Evolutionary conservation across 2,113 vertebrate genomes (phyloP).

Genomic region (Lepisosteus oculatus): DNA sequence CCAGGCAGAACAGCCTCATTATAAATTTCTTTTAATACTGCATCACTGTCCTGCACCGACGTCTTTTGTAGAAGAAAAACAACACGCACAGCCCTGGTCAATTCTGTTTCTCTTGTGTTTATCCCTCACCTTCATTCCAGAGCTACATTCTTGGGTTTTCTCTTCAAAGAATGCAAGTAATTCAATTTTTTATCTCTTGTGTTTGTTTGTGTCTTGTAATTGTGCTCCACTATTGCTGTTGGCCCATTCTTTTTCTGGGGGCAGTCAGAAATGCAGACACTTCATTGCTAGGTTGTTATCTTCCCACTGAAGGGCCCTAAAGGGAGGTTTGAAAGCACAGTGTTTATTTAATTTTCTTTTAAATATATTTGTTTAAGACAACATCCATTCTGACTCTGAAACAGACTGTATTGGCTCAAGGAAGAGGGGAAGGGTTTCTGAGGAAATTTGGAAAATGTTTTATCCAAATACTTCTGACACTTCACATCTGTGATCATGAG

Average conservation of each 20-base stretch:
- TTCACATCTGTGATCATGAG: slow-evolving; percentile 56
- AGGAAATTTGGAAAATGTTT: slow-evolving; percentile 60
- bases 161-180: background rate
- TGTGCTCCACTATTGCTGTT: background rate
- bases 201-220: background rate
- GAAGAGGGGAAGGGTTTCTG: slow-evolving; percentile 53
- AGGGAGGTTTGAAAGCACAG: slow-evolving; percentile 34
- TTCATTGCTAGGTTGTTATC: slow-evolving; percentile 58
- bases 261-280: slow-evolving; percentile 24
- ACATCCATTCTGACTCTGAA: slow-evolving; percentile 36
- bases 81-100: background rate
- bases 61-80: background rate
- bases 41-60: background rate
- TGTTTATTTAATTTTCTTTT: slow-evolving; percentile 66
- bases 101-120: background rate
- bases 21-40: background rate
- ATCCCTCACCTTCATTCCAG: background rate
- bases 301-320: slow-evolving; percentile 32
- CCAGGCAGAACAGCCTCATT: slow-evolving; percentile 11
- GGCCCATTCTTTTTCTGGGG: background rate
- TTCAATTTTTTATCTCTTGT: background rate
- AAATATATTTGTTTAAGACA: slow-evolving; percentile 60
- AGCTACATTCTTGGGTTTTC: background rate
- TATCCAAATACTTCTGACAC: slow-evolving; percentile 70
- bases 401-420: slow-evolving; percentile 28